A percentile compares a stretch with the other conserved stretches of the same genome.
These are phyloP conservation scores for Anguilla megastoma DNA, from an alignment of 2,797 vertebrate genomes.

Conservation along the genomic window DNA sequence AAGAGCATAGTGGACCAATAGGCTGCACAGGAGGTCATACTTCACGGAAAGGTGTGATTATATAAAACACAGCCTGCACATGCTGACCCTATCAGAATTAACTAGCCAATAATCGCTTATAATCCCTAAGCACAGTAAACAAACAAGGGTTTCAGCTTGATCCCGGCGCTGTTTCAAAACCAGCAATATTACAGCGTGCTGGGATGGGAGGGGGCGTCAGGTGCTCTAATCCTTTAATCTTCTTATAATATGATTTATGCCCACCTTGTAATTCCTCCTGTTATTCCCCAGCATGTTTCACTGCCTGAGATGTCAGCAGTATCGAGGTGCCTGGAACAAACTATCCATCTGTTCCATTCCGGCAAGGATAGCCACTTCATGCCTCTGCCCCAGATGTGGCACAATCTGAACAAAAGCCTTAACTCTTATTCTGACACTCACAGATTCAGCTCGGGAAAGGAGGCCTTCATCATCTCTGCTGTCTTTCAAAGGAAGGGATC, in stretches of 20 bases:
- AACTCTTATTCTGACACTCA: not conserved
- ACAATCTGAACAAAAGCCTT: not conserved
- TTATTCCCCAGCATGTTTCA: not conserved
- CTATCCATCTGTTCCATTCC: not conserved
- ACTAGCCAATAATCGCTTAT: not conserved
- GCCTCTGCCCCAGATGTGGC: not conserved
- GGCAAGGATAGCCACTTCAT: not conserved
- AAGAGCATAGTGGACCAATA: not conserved
- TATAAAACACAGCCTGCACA: not conserved
- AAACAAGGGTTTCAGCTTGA: not conserved
- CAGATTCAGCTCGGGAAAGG: not conserved
- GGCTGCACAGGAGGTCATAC: not conserved
- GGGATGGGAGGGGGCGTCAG: not conserved
- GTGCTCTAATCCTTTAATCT: slow-evolving; percentile 8
- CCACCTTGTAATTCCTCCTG: not conserved
- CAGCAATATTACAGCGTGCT: not conserved
- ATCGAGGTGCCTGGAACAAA: not conserved
- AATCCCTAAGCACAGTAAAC: not conserved
- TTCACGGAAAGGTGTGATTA: not conserved
- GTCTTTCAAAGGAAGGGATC: not conserved
- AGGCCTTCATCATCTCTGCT: not conserved
- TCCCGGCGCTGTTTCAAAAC: not conserved
- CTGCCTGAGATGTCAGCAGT: not conserved
- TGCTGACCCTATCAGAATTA: not conserved
- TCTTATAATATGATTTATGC: slow-evolving; percentile 1